These are phyloP conservation scores for Drosophila pseudotakahashii DNA, from an alignment of 2,888 invertebrate species.

Conservation along the genomic window DNA sequence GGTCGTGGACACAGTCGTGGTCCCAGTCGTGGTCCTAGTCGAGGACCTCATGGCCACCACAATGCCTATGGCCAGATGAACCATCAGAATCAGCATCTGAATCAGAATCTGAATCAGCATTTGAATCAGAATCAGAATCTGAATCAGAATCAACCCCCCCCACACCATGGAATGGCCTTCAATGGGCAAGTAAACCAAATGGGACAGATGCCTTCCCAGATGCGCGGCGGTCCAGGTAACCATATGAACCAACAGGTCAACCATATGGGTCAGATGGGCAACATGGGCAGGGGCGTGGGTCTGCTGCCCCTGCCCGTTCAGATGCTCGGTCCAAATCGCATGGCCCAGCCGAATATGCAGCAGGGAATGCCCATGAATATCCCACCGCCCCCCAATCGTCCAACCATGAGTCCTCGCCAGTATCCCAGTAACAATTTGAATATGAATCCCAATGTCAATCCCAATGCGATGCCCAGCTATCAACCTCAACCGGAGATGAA, in stretches of 20 bases:
- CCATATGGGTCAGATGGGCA: background rate
- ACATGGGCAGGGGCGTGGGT: background rate
- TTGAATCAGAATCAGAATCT: no score
- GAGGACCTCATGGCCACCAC: background rate
- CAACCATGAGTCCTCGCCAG: background rate
- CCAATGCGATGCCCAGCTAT: no score
- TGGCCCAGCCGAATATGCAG: constrained; percentile 2
- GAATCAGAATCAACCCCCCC: no score
- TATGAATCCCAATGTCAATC: no score
- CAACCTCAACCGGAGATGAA: no score
- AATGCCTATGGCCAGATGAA: background rate
- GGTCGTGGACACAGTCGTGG: background rate
- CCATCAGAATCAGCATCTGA: no score
- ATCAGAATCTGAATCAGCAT: no score
- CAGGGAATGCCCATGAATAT: background rate
- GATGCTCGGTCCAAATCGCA: background rate
- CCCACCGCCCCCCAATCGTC: no score
- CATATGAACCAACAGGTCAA: background rate
- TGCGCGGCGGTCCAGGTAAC: background rate
- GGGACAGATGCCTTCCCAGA: background rate
- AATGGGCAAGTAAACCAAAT: no score
- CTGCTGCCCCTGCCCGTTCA: background rate
- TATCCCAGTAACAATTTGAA: background rate
- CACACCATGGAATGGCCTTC: no score
- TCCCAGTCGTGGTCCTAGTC: background rate